phyloP scores from a whole-genome alignment of 2,888 invertebrate genomes.

The Hipparchia semele region DNA sequence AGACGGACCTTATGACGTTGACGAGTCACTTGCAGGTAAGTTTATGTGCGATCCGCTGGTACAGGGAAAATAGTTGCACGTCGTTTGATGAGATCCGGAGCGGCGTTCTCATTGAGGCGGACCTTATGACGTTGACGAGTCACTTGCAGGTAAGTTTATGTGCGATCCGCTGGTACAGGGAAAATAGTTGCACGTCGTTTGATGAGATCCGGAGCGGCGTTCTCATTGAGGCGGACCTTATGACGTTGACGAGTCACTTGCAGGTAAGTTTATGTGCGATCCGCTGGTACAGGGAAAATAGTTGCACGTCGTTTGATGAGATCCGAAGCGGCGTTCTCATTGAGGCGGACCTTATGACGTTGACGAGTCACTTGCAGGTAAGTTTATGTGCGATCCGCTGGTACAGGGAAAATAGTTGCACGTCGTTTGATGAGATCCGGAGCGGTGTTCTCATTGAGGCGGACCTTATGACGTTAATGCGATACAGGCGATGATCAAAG shows the following conservation, averaged over 20 bases:
- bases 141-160: constrained; percentile 67
- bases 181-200: constrained; percentile 59
- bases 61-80: constrained; percentile 59
- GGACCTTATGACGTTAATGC: constrained; percentile 68
- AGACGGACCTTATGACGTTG: constrained; percentile 70
- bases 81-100: constrained; percentile 73
- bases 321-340: constrained; percentile 77
- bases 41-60: constrained; percentile 58
- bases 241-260: constrained; percentile 70
- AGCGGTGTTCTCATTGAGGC: constrained; percentile 80
- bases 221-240: constrained; percentile 71
- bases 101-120: constrained; percentile 77
- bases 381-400: too few species aligned
- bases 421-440: constrained; percentile 65
- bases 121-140: constrained; percentile 67
- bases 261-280: constrained; percentile 63
- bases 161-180: constrained; percentile 70
- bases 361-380: constrained; percentile 75
- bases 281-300: constrained; percentile 70
- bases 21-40: constrained; percentile 73
- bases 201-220: constrained; percentile 79
- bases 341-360: constrained; percentile 70
- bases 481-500: too few species aligned
- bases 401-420: constrained; percentile 46
- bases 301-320: constrained; percentile 63